phyloP scores from a whole-genome alignment of 2,888 invertebrate genomes.

The Nymphalis polychloros region DNA sequence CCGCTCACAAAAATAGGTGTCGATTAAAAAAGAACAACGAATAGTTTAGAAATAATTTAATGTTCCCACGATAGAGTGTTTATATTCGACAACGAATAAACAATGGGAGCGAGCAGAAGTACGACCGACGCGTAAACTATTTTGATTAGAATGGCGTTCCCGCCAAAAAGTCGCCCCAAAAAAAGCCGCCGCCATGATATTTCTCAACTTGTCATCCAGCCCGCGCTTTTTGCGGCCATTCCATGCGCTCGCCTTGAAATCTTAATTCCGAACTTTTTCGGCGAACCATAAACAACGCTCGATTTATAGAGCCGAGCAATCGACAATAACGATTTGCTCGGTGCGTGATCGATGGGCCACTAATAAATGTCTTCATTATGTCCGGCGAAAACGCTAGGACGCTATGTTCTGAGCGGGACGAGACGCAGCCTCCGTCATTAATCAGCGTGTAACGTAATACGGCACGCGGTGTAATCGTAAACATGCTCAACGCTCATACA shows the following conservation, averaged over 20 bases:
- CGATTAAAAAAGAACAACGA: slow-evolving; percentile 38
- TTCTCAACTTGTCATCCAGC: slow-evolving; percentile 73
- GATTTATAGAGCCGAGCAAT: slow-evolving; percentile 64
- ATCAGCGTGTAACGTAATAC: slow-evolving; percentile 65
- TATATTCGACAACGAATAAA: slow-evolving; percentile 43
- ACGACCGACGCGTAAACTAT: slow-evolving; percentile 75
- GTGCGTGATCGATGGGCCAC: slow-evolving; percentile 51
- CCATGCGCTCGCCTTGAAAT: slow-evolving; percentile 71
- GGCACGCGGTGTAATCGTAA: slow-evolving; percentile 74
- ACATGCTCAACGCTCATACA: slow-evolving; percentile 76
- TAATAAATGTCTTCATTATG: slow-evolving; percentile 68
- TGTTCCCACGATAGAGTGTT: slow-evolving; percentile 45
- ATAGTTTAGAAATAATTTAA: slow-evolving; percentile 26
- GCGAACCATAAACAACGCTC: slow-evolving; percentile 53
- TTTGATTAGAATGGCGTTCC: slow-evolving; percentile 79
- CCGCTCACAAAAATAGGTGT: slow-evolving; percentile 42
- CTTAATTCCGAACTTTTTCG: slow-evolving; percentile 71
- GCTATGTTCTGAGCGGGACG: slow-evolving; percentile 12
- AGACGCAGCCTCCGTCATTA: neutral
- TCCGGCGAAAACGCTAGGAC: slow-evolving; percentile 37
- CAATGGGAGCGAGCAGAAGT: slow-evolving; percentile 48
- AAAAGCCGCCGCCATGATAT: slow-evolving; percentile 63
- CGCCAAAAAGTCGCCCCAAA: slow-evolving; percentile 36
- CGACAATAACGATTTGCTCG: slow-evolving; percentile 63
- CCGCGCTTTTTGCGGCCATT: slow-evolving; percentile 69